A percentile compares a stretch with the other conserved stretches of the same genome.
Conservation (phyloP, 2,797 vertebrate genomes). For the Hirundo rustica region DNA sequence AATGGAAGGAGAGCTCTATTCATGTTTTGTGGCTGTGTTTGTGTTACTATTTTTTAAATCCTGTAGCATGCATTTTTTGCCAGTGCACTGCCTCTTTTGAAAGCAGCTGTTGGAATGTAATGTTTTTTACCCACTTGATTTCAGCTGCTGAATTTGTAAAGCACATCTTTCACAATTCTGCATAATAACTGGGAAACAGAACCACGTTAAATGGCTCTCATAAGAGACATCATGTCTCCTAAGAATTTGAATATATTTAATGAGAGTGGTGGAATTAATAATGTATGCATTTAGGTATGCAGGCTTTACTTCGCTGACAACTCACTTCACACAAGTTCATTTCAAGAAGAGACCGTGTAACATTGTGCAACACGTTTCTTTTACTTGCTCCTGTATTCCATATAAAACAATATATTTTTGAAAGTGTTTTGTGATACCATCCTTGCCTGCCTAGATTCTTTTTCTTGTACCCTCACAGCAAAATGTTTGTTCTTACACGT, state of each 20-base stretch:
- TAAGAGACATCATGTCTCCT: background rate
- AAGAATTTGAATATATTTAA: background rate
- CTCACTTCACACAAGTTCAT: background rate
- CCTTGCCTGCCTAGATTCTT: background rate
- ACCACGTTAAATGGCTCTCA: background rate
- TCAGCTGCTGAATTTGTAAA: background rate
- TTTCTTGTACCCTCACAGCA: background rate
- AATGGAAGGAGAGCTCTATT: background rate
- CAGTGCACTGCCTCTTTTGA: background rate
- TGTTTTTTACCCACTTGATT: background rate
- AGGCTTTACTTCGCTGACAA: background rate
- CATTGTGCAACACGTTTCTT: background rate
- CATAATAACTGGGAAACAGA: background rate
- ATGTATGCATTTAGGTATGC: background rate
- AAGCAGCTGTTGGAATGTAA: background rate
- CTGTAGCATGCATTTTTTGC: background rate
- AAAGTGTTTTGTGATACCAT: background rate
- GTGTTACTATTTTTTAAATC: background rate
- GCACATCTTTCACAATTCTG: background rate
- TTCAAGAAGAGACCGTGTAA: background rate
- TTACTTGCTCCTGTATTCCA: background rate
- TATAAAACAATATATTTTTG: background rate
- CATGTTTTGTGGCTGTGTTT: background rate
- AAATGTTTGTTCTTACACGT: background rate
- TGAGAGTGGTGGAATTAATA: background rate